Evolutionary conservation across 2,113 vertebrate genomes (phyloP).

Genomic region (Periophthalmus modestus): DNA sequence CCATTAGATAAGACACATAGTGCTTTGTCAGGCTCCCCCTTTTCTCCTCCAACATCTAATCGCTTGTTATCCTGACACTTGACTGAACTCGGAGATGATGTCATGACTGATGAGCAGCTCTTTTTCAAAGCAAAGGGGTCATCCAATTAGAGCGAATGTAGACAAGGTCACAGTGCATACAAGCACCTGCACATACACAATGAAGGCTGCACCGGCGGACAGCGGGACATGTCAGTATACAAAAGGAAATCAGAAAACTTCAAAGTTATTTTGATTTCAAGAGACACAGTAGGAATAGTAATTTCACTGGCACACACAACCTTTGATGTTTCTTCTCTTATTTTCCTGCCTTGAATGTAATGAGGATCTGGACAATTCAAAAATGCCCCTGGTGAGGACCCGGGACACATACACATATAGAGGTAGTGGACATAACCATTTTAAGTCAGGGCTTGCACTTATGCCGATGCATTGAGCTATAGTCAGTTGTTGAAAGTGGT

Average conservation of each 20-base stretch:
- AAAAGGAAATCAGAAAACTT: slow-evolving; percentile 68
- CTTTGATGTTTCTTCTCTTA: slow-evolving; percentile 72
- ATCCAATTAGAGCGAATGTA: slow-evolving; percentile 61
- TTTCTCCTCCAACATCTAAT: slow-evolving; percentile 49
- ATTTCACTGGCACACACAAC: slow-evolving; percentile 57
- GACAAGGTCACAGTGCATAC: slow-evolving; percentile 58
- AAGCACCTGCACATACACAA: slow-evolving; percentile 63
- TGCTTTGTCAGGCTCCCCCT: slow-evolving; percentile 26
- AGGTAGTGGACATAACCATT: slow-evolving; percentile 11
- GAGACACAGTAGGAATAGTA: slow-evolving; percentile 64
- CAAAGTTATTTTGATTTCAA: slow-evolving; percentile 74
- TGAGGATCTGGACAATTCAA: slow-evolving; percentile 49
- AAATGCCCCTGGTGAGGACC: slow-evolving; percentile 38
- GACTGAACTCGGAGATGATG: slow-evolving; percentile 55
- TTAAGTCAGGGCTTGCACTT: neutral
- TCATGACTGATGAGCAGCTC: slow-evolving; percentile 48
- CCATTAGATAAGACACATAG: neutral
- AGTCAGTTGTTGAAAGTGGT: neutral
- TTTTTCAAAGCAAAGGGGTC: slow-evolving; percentile 55
- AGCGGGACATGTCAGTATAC: slow-evolving; percentile 53
- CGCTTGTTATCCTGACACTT: slow-evolving; percentile 60
- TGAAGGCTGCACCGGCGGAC: slow-evolving; percentile 49
- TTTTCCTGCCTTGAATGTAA: slow-evolving; percentile 46
- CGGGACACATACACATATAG: slow-evolving; percentile 24
- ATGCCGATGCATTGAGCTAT: neutral